phyloP scores from a whole-genome alignment of 2,888 invertebrate species.

The Punctoribates punctum region DNA sequence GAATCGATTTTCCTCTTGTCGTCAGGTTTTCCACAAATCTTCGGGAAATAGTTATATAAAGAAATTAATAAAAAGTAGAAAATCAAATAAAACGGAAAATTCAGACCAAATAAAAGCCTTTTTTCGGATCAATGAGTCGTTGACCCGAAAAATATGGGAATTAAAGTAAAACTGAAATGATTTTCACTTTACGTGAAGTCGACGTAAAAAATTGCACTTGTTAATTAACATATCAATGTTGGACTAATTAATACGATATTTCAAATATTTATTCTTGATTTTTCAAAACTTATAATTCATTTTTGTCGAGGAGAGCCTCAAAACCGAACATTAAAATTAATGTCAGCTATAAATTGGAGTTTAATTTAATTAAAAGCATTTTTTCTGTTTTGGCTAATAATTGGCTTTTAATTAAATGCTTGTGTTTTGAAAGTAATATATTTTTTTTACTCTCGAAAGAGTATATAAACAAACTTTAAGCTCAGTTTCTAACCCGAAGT shows the following conservation, averaged over 20 bases:
- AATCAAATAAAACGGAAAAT: not conserved
- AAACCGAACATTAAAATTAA: not conserved
- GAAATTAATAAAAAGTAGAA: constrained; percentile 13
- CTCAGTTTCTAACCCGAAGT: too few species aligned
- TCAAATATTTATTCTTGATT: not conserved
- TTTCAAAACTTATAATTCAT: not conserved
- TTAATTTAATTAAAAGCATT: constrained; percentile 4
- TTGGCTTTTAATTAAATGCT: not conserved
- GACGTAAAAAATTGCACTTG: too few species aligned
- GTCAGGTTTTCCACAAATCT: not conserved
- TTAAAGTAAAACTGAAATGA: not conserved
- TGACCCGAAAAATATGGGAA: not conserved
- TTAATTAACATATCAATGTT: constrained; percentile 12
- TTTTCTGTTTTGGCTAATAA: not conserved
- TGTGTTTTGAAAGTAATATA: not conserved
- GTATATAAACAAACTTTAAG: too few species aligned
- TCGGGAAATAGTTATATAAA: not conserved
- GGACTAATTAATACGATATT: not conserved
- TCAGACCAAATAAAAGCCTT: not conserved
- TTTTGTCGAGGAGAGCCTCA: not conserved
- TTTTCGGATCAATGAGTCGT: constrained; percentile 25
- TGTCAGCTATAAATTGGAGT: constrained; percentile 1
- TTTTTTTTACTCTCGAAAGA: not conserved
- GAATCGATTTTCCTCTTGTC: constrained; percentile 13
- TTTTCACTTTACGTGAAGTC: not conserved